Base-by-base conservation (phyloP, 92 coral and sea anemone species). In the Heliopora coerulea region DNA sequence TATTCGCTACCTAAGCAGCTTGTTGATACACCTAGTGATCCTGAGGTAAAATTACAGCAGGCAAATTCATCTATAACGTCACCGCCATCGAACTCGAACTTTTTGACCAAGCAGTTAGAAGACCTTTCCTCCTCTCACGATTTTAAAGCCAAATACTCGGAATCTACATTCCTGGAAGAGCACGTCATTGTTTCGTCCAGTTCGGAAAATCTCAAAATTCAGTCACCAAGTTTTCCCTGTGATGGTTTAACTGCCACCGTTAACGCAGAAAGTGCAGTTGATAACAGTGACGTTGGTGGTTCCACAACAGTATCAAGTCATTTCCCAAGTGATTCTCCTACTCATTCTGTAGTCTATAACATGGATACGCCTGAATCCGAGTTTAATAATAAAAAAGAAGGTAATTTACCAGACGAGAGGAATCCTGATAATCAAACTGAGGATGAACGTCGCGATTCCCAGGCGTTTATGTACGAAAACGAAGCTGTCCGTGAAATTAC, bases 291-390 rank as follows among this genome's bases (percentile, higher is more conserved):
- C 9, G 4, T 6, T 3, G 18, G 61, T 28, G 33, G 30, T 8
- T 29, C 31, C 29, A 8, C 30, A 1, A 8, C 61, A 1, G 33
- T 13, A 3, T 5, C 30, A 17, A 23, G 30, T 17, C 30, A 56
- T 56, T 56, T 25, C 14, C 49, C 63, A 0, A 37, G 48, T 2
- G 62, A 70, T 54, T 70, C 77, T 35, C 77, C 77, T 7, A 32
- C 62, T 23, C 48, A 52, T n/a, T 28, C 18, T 17, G 41, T 35
- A 2, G 31, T 58, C 0, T 70, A 39, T 63, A 32, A 70, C 41
- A 70, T 70, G 63, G n/a, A 70, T 28, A 70, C 77, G 32, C 77
- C 77, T 10, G 77, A 70, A 54, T 63, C 56, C 29, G 77, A 30
- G 74, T 67, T 67, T 29, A 44, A 27, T 13, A 39, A 67, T 29